Evolutionary conservation across 2,888 invertebrate genomes (phyloP).

Genomic region (Netelia inedita): DNA sequence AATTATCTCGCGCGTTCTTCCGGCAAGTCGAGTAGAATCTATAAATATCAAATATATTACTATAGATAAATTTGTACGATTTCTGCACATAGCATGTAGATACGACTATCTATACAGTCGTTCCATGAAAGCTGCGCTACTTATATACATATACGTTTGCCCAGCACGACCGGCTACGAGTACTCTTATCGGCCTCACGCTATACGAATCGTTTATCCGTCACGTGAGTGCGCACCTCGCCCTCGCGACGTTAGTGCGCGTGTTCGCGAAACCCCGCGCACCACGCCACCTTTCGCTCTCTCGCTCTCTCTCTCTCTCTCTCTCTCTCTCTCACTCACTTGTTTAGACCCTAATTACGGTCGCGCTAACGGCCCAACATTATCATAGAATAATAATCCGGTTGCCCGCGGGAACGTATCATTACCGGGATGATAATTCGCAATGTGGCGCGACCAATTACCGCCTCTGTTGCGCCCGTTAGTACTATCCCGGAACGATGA

Average conservation of each 20-base stretch:
- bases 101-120: slow-evolving; percentile 39
- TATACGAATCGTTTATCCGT: slow-evolving; percentile 69
- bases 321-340: slow-evolving; percentile 32
- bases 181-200: slow-evolving; percentile 68
- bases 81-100: background rate
- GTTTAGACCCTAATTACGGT: slow-evolving; percentile 69
- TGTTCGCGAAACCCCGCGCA: slow-evolving; percentile 31
- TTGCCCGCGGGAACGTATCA: slow-evolving; percentile 69
- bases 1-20: slow-evolving; percentile 58
- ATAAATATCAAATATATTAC: background rate
- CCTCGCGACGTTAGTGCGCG: slow-evolving; percentile 49
- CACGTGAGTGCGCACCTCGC: slow-evolving; percentile 65
- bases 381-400: slow-evolving; percentile 70
- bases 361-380: slow-evolving; percentile 70
- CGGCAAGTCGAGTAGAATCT: slow-evolving; percentile 47
- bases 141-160: slow-evolving; percentile 11
- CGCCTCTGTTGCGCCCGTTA: slow-evolving; percentile 49
- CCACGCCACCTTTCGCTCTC: slow-evolving; percentile 6
- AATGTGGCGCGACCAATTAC: slow-evolving; percentile 69
- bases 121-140: slow-evolving; percentile 42
- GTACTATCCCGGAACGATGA: slow-evolving; percentile 46
- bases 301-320: slow-evolving; percentile 19
- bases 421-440: slow-evolving; percentile 69
- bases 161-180: slow-evolving; percentile 58
- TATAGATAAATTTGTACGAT: background rate